phyloP scores from a whole-genome alignment of 1,140 invertebrate genomes.

The Berghia stephanieae region DNA sequence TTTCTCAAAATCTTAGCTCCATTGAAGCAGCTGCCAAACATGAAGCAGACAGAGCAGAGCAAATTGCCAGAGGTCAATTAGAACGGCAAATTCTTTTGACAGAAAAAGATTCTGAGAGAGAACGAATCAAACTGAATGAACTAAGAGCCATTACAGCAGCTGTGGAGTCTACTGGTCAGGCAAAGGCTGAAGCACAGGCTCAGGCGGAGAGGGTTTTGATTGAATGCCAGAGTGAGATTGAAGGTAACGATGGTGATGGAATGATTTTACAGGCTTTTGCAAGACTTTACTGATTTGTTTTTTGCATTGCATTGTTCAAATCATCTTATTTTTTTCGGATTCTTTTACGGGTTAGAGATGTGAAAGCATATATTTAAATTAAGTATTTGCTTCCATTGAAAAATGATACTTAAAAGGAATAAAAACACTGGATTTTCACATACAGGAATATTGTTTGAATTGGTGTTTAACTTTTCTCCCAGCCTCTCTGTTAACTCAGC shows the following conservation, averaged over 20 bases:
- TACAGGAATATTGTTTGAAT: too few relatives aligned
- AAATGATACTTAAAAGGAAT: too few relatives aligned
- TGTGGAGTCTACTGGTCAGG: conserved; percentile 60
- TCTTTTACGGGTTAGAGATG: not conserved
- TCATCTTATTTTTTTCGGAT: not conserved
- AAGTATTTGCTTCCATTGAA: too few relatives aligned
- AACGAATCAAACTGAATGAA: conserved; percentile 51
- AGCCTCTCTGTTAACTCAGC: too few relatives aligned
- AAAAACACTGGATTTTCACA: too few relatives aligned
- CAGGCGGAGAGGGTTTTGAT: conserved; percentile 57
- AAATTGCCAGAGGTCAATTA: conserved; percentile 56
- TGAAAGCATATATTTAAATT: not conserved
- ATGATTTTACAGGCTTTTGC: not conserved
- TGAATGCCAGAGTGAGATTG: conserved; percentile 60
- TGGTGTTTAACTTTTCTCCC: too few relatives aligned
- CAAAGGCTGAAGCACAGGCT: conserved; percentile 60
- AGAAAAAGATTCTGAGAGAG: conserved; percentile 56
- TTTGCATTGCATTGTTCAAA: not conserved
- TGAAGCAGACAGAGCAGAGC: conserved; percentile 56
- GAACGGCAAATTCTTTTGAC: conserved; percentile 59
- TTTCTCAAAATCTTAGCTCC: conserved; percentile 45
- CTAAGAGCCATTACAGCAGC: conserved; percentile 52
- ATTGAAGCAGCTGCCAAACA: conserved; percentile 56
- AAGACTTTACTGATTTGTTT: not conserved
- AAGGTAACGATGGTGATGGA: too few relatives aligned